phyloP scores from a whole-genome alignment of 2,888 invertebrate species.

The Drosophila emarginata region DNA sequence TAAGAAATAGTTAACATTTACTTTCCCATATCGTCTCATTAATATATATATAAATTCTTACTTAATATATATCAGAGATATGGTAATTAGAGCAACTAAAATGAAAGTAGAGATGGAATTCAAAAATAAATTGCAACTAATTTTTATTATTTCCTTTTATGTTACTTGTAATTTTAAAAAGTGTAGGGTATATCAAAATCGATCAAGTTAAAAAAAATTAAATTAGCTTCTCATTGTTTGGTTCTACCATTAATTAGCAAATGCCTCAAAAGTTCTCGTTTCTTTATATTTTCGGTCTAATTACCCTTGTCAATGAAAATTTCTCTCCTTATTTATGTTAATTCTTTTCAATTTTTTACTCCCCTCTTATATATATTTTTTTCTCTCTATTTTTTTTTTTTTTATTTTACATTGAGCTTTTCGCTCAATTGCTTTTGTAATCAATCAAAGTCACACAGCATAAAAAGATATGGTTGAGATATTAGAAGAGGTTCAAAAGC shows the following conservation, averaged over 20 bases:
- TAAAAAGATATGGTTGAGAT: conserved; percentile 9
- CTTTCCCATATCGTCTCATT: too few species aligned
- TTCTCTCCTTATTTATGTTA: conserved; percentile 63
- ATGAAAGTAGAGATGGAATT: too few species aligned
- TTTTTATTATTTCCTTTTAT: too few species aligned
- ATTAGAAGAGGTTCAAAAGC: conserved; percentile 15
- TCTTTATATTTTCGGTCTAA: conserved; percentile 1
- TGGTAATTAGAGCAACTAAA: too few species aligned
- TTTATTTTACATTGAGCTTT: conserved; percentile 44
- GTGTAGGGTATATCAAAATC: neutral
- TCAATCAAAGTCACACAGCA: conserved; percentile 64
- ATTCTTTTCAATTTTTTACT: conserved; percentile 45
- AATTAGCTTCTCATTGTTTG: neutral
- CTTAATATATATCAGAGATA: too few species aligned
- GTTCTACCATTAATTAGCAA: neutral
- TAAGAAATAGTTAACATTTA: too few species aligned
- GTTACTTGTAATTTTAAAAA: too few species aligned
- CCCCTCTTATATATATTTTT: too few species aligned
- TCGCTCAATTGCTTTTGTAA: conserved; percentile 73
- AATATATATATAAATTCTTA: too few species aligned
- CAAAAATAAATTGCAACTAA: too few species aligned
- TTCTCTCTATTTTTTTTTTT: conserved; percentile 15
- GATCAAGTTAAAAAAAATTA: neutral
- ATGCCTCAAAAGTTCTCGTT: neutral
- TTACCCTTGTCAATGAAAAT: conserved; percentile 57